phyloP scores from a whole-genome alignment of 2,888 invertebrate genomes.

The Ophion costatus region DNA sequence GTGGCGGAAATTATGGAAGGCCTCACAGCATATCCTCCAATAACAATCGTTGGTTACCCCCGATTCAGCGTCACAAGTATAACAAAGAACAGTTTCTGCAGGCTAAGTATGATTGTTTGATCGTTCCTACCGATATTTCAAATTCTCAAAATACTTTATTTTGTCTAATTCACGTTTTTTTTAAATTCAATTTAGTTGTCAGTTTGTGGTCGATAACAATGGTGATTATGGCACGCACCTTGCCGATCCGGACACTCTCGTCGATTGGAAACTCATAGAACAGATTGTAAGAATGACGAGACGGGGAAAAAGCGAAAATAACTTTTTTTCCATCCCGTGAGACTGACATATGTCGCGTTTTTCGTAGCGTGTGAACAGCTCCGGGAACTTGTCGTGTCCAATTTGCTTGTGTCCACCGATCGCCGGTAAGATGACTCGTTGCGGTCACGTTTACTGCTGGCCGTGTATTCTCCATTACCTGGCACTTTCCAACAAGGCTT shows the following conservation, averaged over 20 bases:
- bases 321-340: background rate
- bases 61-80: constrained; percentile 88
- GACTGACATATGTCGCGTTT: constrained; percentile 21
- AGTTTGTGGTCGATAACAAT: constrained; percentile 95
- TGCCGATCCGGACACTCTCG: constrained; percentile 93
- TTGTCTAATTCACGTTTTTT: constrained; percentile 42
- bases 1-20: constrained; percentile 75
- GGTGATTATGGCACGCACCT: constrained; percentile 92
- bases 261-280: constrained; percentile 96
- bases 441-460: constrained; percentile 99
- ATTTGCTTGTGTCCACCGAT: constrained; percentile 95
- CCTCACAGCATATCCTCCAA: constrained; percentile 76
- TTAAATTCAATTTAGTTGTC: too few species aligned
- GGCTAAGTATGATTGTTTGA: constrained; percentile 89
- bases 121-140: background rate
- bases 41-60: constrained; percentile 83
- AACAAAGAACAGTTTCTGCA: constrained; percentile 97
- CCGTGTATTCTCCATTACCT: constrained; percentile 97
- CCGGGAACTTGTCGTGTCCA: constrained; percentile 91
- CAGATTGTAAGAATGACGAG: constrained; percentile 90
- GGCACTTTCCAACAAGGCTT: constrained; percentile 92
- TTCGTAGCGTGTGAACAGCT: constrained; percentile 87
- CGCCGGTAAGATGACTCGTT: constrained; percentile 96
- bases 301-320: background rate
- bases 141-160: background rate